Percentiles rank a stretch among this genome's conserved stretches.
phyloP scores from a whole-genome alignment of 2,113 vertebrate species.

The Archocentrus centrarchus region DNA sequence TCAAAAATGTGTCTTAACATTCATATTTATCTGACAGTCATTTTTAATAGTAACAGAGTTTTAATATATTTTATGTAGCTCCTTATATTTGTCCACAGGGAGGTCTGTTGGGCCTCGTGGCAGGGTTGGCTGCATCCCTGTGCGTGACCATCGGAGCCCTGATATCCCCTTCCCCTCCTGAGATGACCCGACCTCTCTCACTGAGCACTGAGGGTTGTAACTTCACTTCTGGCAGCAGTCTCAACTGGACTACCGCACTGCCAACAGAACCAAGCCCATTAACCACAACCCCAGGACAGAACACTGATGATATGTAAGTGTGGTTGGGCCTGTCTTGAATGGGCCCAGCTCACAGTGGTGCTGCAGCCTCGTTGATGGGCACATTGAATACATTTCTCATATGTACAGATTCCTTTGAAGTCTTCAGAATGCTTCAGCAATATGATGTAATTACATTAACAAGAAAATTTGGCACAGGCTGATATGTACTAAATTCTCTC shows the following conservation, averaged over 20 bases:
- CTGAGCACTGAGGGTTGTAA: slow-evolving; percentile 77
- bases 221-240: slow-evolving; percentile 35
- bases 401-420: too few relatives aligned
- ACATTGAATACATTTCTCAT: too few relatives aligned
- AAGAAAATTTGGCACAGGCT: background rate
- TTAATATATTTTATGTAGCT: background rate
- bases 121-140: slow-evolving; percentile 74
- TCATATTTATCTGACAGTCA: too few relatives aligned
- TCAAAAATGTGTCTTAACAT: too few relatives aligned
- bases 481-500: background rate
- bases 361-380: too few relatives aligned
- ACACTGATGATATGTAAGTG: slow-evolving; percentile 38
- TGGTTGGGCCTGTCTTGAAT: background rate
- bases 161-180: slow-evolving; percentile 69
- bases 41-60: too few relatives aligned
- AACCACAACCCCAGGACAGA: background rate
- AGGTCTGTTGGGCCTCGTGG: slow-evolving; percentile 76
- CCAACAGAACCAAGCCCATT: background rate
- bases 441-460: background rate
- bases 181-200: slow-evolving; percentile 67
- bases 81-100: slow-evolving; percentile 68
- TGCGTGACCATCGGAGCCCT: slow-evolving; percentile 79
- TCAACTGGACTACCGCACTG: slow-evolving; percentile 61
- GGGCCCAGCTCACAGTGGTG: too few relatives aligned
- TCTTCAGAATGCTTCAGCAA: too few relatives aligned